Evolutionary conservation across 2,888 invertebrate genomes (phyloP).

Genomic region (Platypus cylindrus): DNA sequence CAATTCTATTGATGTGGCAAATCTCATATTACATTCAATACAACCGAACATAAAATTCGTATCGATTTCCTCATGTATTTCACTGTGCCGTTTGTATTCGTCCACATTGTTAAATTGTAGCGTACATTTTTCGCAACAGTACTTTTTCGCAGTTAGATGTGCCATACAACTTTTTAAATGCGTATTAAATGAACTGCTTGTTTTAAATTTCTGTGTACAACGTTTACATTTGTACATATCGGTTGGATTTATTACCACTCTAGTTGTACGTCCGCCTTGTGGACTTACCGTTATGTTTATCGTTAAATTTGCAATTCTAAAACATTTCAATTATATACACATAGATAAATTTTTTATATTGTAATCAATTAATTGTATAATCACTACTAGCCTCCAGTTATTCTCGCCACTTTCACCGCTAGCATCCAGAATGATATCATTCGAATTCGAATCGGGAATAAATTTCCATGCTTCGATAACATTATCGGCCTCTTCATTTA

Average conservation of each 20-base stretch:
- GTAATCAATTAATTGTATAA: too few species aligned
- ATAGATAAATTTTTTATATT: too few species aligned
- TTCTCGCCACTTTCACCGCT: too few species aligned
- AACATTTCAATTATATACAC: too few species aligned
- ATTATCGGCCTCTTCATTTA: slow-evolving; percentile 9
- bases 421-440: slow-evolving; percentile 13
- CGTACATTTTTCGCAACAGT: too few species aligned
- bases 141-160: too few species aligned
- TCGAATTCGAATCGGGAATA: slow-evolving; percentile 17
- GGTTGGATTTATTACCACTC: slow-evolving; percentile 29
- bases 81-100: too few species aligned
- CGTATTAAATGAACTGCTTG: slow-evolving; percentile 32
- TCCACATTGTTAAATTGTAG: too few species aligned
- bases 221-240: slow-evolving; percentile 29
- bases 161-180: too few species aligned
- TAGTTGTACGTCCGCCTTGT: slow-evolving; percentile 34
- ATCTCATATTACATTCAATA: slow-evolving; percentile 9
- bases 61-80: too few species aligned
- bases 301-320: slow-evolving; percentile 31
- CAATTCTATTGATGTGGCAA: slow-evolving; percentile 5
- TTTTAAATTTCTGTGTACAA: slow-evolving; percentile 34
- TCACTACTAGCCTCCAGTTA: too few species aligned
- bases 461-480: slow-evolving; percentile 20
- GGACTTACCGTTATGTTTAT: slow-evolving; percentile 37
- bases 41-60: slow-evolving; percentile 7